Base-by-base conservation (phyloP, 2,113 vertebrate species). In the Nyctereutes procyonoides region DNA sequence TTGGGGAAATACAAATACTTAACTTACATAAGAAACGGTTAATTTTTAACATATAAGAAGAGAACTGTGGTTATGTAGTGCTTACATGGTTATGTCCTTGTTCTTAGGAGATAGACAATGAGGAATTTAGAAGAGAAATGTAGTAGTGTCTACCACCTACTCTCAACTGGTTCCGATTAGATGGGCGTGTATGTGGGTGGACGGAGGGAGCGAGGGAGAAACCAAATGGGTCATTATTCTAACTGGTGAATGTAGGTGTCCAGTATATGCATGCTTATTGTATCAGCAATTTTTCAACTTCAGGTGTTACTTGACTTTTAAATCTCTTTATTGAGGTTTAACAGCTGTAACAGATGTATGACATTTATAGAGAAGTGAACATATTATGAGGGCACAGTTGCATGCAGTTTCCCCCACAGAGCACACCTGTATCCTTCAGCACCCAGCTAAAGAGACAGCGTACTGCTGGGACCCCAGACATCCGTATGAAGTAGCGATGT, bases 281-380 rank as follows among this genome's bases (percentile, higher is more conserved):
- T 91, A n/a, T 32, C 87, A 60, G 82, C 13, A 83, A 48, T 88
- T 32, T 83, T 92, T 77, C 53, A 95, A 28, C 24, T 51, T 67
- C 15, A 81, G 56, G 30, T 77, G 38, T 77, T 30, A 83, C 14
- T 67, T 69, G 51, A 91, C 38, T 77, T 92, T 76, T 79, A 63
- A 71, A 88, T 56, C 62, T 56, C 77, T 69, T n/a, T 63, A 35
- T 55, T 55, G 77, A 92, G 43, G 15, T 48, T 0, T 83, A 60
- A 69, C 32, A 83, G 60, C 6, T 62, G 22, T 58, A 65, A 80
- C 38, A 58, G 65, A 35, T 19, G 15, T 69, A 84, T 62, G 83
- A 60, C 53, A n/a, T 91, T 67, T 88, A 95, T 73, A 88, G 65
- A 60, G 51, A 80, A 32, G 56, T 74, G 43, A 85, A 83, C 76